Conservation (phyloP, 2,888 invertebrate genomes). For the Megamerina dolium region DNA sequence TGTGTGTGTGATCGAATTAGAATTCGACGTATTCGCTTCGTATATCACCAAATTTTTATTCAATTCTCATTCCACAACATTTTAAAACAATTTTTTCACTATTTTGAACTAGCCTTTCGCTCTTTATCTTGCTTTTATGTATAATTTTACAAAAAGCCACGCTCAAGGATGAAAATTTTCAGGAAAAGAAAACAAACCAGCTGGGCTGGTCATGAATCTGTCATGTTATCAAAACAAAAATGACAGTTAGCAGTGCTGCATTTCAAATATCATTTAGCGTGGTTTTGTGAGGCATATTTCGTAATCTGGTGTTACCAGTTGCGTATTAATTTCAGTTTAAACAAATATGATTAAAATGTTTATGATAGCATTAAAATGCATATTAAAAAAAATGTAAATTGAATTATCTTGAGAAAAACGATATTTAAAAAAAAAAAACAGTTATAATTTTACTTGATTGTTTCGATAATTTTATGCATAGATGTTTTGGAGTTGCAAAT, state of each 20-base stretch:
- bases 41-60: conserved; percentile 20
- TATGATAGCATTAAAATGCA: too few relatives aligned
- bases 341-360: too few relatives aligned
- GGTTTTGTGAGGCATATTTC: conserved; percentile 12
- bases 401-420: too few relatives aligned
- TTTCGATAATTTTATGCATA: too few relatives aligned
- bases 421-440: too few relatives aligned
- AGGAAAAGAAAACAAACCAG: conserved; percentile 35
- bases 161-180: conserved; percentile 33
- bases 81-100: conserved; percentile 25
- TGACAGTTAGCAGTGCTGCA: conserved; percentile 27
- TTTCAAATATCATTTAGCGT: conserved; percentile 18
- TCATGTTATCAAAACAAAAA: conserved; percentile 46
- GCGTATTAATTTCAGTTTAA: too few relatives aligned
- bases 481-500: too few relatives aligned
- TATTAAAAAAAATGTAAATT: too few relatives aligned
- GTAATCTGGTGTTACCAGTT: conserved; percentile 5
- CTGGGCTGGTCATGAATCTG: conserved; percentile 30
- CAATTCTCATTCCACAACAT: conserved; percentile 24
- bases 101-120: conserved; percentile 25
- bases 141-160: conserved; percentile 18
- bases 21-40: conserved; percentile 32
- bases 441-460: too few relatives aligned
- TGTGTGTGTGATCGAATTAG: conserved; percentile 20
- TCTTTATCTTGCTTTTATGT: conserved; percentile 25